These are phyloP conservation scores for Alethe diademata DNA, from an alignment of 2,113 vertebrate genomes.

Conservation along the genomic window DNA sequence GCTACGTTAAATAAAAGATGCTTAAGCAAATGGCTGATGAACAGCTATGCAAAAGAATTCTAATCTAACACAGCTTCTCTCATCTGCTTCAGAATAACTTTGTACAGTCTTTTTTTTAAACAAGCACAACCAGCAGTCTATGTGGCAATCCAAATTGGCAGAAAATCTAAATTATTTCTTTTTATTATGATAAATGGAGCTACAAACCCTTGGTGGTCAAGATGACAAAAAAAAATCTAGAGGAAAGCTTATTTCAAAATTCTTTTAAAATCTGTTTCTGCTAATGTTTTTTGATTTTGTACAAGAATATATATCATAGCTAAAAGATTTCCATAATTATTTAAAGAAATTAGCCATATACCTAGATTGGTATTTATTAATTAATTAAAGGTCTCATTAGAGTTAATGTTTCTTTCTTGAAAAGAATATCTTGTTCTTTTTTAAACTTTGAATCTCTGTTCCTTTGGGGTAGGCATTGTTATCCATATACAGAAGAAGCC, in stretches of 20 bases:
- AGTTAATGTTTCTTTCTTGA: not conserved
- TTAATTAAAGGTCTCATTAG: not conserved
- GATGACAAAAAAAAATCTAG: constrained; percentile 6
- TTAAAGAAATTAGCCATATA: not conserved
- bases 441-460: not conserved
- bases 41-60: constrained; percentile 16
- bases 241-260: not conserved
- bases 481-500: not conserved
- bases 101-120: not conserved
- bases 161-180: not conserved
- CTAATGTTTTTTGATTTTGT: not conserved
- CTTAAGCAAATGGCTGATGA: constrained; percentile 7
- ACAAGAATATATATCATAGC: not conserved
- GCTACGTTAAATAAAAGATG: not conserved
- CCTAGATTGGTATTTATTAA: not conserved
- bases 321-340: not conserved
- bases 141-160: constrained; percentile 10
- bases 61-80: constrained; percentile 34
- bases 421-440: not conserved
- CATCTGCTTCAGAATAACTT: constrained; percentile 14
- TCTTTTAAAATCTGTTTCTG: not conserved
- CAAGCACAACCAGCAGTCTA: constrained; percentile 1
- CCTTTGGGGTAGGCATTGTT: not conserved
- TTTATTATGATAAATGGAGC: constrained; percentile 25
- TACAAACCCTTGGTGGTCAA: not conserved